Evolutionary conservation across 2,797 vertebrate genomes (phyloP), one percentile per base, ranked within the genome.

Genomic region (Graptemys geographica): DNA sequence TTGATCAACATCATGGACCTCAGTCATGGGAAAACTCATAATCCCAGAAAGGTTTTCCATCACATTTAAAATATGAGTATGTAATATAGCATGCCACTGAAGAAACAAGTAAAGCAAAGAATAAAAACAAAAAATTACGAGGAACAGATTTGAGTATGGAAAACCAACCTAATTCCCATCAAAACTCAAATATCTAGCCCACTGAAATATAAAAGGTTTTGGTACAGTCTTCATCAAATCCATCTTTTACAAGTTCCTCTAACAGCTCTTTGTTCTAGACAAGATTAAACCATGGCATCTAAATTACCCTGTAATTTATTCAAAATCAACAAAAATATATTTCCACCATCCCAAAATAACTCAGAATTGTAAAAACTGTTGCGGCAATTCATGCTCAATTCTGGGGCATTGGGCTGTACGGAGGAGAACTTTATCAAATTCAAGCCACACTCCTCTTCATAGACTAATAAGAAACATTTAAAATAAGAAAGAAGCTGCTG

Each of bases 1-100:
- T 96, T 90, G 86, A 95, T 97, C 97, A 97, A 96, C 96, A 96
- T 62, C 92, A 86, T 37, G 89, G 95, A 90, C 93, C 88, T 90
- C 86, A 94, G 93, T 93, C 96, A 96, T 57, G 69, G 84, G 89
- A 96, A 96, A 93, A 95, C n/a, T 81, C 86, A 94, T 65, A 37
- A 94, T 91, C 89, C 95, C 90, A 87, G 89, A 95, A 74, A 41
- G 87, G 95, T 7, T 96, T 93, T 96, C 89, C 93, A 8, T 44
- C 44, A 88, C n/a, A 11, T 37, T 72, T 23, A 91, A 89, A 76
- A 49, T n/a, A 76, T 94, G 74, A 81, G 53, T 25, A 47, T 96
- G 27, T 87, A 96, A 95, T 97, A 96, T 96, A 87, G 94, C 76
- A 92, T 44, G 89, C 95, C 96, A 92, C 95, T 96, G 92, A 96